Conservation (phyloP, 2,888 invertebrate species). For the Pachycephus smyrnensis region DNA sequence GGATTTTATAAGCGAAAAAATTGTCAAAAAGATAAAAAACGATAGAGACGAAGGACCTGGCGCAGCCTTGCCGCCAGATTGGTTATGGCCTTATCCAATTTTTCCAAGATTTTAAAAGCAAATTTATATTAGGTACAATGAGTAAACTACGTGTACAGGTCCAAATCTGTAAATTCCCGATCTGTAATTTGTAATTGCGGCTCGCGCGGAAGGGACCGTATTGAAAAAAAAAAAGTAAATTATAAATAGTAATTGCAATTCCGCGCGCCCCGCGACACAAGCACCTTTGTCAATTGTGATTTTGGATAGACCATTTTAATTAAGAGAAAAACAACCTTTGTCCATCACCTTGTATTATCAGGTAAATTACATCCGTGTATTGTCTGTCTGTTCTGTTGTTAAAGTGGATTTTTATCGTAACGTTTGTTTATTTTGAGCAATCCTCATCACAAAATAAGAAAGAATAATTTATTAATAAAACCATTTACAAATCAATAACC, state of each 20-base stretch:
- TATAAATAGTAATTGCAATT: conserved; percentile 45
- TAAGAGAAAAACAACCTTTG: conserved; percentile 41
- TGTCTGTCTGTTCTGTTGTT: conserved; percentile 61
- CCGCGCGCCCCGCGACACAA: conserved; percentile 59
- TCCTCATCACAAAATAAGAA: conserved; percentile 61
- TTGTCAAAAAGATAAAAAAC: conserved; percentile 30
- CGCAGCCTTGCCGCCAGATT: conserved; percentile 63
- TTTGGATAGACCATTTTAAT: conserved; percentile 57
- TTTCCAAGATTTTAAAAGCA: conserved; percentile 63
- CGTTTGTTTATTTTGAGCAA: conserved; percentile 64
- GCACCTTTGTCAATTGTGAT: conserved; percentile 64
- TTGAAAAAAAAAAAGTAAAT: conserved; percentile 35
- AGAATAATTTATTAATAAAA: conserved; percentile 67
- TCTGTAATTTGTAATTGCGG: conserved; percentile 57
- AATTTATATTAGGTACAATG: conserved; percentile 66
- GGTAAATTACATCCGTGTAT: conserved; percentile 55
- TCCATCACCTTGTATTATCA: conserved; percentile 47
- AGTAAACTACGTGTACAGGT: conserved; percentile 59
- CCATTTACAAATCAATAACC: conserved; percentile 61
- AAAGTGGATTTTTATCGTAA: conserved; percentile 63
- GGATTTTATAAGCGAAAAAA: conserved; percentile 26
- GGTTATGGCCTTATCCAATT: conserved; percentile 67
- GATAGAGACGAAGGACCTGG: conserved; percentile 54
- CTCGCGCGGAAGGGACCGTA: conserved; percentile 52
- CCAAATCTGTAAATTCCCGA: conserved; percentile 61